Base-by-base conservation (phyloP, 2,888 invertebrate genomes). In the Dermolepida albohirtum region DNA sequence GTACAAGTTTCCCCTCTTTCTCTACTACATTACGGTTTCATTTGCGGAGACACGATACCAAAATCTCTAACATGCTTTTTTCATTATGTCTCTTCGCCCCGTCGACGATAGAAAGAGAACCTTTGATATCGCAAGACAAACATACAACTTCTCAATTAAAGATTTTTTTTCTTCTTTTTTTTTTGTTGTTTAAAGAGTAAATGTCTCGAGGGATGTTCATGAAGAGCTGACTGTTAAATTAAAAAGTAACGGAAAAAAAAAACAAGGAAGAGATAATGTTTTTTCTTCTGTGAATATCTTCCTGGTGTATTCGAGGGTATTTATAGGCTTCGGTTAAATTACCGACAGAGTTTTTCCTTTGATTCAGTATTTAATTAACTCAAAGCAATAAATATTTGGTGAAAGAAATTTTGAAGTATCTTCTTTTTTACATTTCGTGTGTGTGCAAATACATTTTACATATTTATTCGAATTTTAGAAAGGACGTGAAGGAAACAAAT, bases 111-210 rank as follows among this genome's bases (percentile, higher is more conserved):
- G 12, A 29, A 14, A 44, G 12, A 16, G 29, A 11, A 29, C 59
- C 34, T 59, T 59, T 44, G 59, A 59, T 59, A 59, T 59, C 43
- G 59, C 27, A 59, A 59, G 44, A 59, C 59, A 59, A 59, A 47
- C 44, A 59, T 17, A 55, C 59, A 59, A 59, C 59, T 59, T 59
- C 40, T 27, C 59, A 59, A 59, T 59, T 59, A 59, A 59, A 59
- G 59, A 47, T 59, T 59, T 43, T 59, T 59, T 44, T 44, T 8
- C 14, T 44, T 59, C 44, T 43, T 59, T 59, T 44, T 44, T 8
- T 29, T 44, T 22, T 29, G 43, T 43, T 59, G 59, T 44, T 59
- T 47, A 44, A 27, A 12, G 59, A 44, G 29, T 22, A 59, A 59
- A 59, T 44, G 44, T 44, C 59, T 27, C 29, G 43, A 29, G 29